These are phyloP conservation scores for Temnothorax longispinosus DNA, from an alignment of 1,140 invertebrate genomes.

Conservation along the genomic window DNA sequence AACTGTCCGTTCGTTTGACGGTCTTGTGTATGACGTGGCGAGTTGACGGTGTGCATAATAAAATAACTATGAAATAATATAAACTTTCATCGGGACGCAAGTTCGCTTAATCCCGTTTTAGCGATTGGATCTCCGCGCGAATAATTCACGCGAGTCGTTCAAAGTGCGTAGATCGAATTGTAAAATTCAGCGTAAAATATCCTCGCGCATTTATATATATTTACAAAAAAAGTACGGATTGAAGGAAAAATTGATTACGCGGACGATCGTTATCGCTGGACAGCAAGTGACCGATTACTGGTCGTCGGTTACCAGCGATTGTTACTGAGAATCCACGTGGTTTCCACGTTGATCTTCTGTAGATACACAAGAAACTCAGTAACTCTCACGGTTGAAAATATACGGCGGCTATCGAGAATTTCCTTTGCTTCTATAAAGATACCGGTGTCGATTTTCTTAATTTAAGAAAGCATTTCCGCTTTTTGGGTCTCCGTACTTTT, in stretches of 20 bases:
- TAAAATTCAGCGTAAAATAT: background rate
- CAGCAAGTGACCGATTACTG: background rate
- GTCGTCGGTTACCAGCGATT: background rate
- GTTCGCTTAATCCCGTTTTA: background rate
- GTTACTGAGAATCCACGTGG: background rate
- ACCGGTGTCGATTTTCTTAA: background rate
- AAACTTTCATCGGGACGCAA: background rate
- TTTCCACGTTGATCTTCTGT: background rate
- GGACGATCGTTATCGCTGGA: background rate
- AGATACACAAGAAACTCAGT: conserved; percentile 9
- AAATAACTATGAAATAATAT: conserved; percentile 19
- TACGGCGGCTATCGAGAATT: background rate
- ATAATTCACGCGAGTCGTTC: background rate
- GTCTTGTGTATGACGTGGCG: background rate
- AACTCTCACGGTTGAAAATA: background rate
- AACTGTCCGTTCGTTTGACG: background rate
- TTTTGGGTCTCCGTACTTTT: background rate
- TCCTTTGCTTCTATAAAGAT: background rate
- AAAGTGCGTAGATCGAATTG: background rate
- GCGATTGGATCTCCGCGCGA: background rate
- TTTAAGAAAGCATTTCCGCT: background rate
- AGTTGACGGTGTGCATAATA: conserved; percentile 7
- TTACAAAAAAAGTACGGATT: background rate
- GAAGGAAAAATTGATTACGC: background rate
- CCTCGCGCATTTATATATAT: background rate